A percentile compares a stretch with the other conserved stretches of the same genome.
phyloP scores from a whole-genome alignment of 1,140 invertebrate genomes.

The Neotoxoptera formosana region DNA sequence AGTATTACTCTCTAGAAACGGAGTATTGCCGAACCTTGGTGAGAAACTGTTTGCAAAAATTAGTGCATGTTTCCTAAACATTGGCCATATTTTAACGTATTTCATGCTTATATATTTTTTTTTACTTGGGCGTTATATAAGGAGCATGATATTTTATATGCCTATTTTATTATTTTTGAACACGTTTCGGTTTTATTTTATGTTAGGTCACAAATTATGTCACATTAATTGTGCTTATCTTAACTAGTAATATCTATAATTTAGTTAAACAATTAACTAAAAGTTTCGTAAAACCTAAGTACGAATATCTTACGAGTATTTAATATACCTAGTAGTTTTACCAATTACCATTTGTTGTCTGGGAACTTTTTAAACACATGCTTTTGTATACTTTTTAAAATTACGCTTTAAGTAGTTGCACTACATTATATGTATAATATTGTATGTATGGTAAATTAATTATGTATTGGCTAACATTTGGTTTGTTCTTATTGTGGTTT shows the following conservation, averaged over 20 bases:
- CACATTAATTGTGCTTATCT: background rate
- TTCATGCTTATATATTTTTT: constrained; percentile 8
- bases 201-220: background rate
- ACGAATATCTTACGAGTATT: background rate
- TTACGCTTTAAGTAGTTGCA: constrained; percentile 43
- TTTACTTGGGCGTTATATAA: background rate
- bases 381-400: constrained; percentile 30
- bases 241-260: background rate
- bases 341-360: background rate
- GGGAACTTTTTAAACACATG: constrained; percentile 22
- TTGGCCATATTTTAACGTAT: background rate
- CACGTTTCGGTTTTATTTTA: background rate
- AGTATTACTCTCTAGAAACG: constrained; percentile 78
- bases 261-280: background rate
- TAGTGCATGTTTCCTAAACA: constrained; percentile 43
- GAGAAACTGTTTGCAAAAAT: constrained; percentile 65
- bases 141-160: background rate
- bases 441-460: constrained; percentile 56
- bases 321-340: background rate
- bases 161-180: background rate
- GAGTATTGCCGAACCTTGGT: constrained; percentile 76
- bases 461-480: constrained; percentile 55
- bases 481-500: constrained; percentile 67
- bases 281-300: background rate
- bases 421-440: constrained; percentile 50